Percentiles rank a stretch among this genome's conserved stretches.
Evolutionary conservation across 2,113 vertebrate species (phyloP).

Genomic region (Nesoenas mayeri): DNA sequence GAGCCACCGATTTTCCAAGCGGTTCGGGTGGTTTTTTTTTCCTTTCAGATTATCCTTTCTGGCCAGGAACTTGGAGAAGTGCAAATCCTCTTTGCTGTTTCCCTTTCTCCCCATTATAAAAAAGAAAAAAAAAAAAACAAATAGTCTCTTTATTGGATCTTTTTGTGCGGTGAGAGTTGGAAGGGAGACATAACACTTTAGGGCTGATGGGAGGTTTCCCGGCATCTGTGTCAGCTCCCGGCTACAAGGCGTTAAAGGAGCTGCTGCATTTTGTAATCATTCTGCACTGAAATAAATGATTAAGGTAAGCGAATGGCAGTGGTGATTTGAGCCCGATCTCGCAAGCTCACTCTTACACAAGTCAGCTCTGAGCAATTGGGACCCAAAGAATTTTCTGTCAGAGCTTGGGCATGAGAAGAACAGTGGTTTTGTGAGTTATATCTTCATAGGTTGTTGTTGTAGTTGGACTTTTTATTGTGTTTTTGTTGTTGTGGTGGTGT

Average conservation of each 20-base stretch:
- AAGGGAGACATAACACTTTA: rapidly evolving
- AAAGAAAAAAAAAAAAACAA: background rate
- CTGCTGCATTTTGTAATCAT: background rate
- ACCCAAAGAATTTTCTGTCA: background rate
- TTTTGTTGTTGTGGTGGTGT: too few species aligned
- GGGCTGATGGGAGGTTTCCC: background rate
- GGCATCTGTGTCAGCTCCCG: rapidly evolving
- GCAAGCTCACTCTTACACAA: background rate
- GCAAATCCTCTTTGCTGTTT: too few species aligned
- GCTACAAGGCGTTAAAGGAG: background rate
- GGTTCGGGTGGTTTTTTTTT: background rate
- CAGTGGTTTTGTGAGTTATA: background rate
- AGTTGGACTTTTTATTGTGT: too few species aligned
- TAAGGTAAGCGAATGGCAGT: background rate
- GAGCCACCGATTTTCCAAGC: rapidly evolving
- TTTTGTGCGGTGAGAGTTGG: background rate
- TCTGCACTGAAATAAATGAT: too few species aligned
- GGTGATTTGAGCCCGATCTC: background rate
- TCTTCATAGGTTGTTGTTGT: background rate
- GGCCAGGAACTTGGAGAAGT: rapidly evolving
- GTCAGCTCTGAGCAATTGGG: background rate
- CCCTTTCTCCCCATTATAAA: rapidly evolving
- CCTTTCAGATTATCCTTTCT: rapidly evolving
- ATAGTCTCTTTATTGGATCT: background rate
- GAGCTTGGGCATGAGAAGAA: background rate